phyloP scores from a whole-genome alignment of 2,888 invertebrate genomes.

The Clivina fossor region DNA sequence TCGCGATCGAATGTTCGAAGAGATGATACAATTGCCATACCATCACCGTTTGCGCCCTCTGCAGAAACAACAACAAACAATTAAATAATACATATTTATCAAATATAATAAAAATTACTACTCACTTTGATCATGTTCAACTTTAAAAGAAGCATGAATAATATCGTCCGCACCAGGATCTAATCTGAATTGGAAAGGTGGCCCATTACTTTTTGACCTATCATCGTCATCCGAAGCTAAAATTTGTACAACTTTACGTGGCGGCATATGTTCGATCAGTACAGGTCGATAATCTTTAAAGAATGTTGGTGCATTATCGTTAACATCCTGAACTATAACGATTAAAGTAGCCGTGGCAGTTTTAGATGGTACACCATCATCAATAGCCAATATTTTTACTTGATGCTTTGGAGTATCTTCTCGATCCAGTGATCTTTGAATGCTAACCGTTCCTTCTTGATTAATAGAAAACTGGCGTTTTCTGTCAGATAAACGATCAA shows the following conservation, averaged over 20 bases:
- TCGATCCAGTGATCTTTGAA: constrained; percentile 87
- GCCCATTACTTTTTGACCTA: constrained; percentile 91
- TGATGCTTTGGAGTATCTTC: constrained; percentile 95
- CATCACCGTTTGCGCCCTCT: constrained; percentile 96
- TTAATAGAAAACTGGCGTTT: constrained; percentile 93
- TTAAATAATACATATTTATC: not conserved
- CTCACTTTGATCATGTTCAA: constrained; percentile 94
- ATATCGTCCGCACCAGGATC: constrained; percentile 93
- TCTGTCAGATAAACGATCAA: constrained; percentile 88
- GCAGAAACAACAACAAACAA: constrained; percentile 39
- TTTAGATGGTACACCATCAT: constrained; percentile 90
- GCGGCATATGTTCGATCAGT: constrained; percentile 88
- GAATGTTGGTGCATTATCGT: constrained; percentile 93
- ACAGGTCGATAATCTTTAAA: constrained; percentile 90
- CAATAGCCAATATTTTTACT: constrained; percentile 93
- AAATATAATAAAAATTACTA: constrained; percentile 39
- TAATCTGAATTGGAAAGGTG: constrained; percentile 93
- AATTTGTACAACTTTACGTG: constrained; percentile 89
- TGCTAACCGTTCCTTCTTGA: constrained; percentile 92
- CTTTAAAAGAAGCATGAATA: constrained; percentile 91
- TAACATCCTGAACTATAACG: constrained; percentile 93
- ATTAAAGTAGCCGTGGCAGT: constrained; percentile 92
- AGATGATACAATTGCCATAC: constrained; percentile 96
- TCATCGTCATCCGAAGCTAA: constrained; percentile 93
- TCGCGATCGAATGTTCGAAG: constrained; percentile 92